Base-by-base conservation (phyloP, 2,888 invertebrate genomes). In the Hydraecia micacea region DNA sequence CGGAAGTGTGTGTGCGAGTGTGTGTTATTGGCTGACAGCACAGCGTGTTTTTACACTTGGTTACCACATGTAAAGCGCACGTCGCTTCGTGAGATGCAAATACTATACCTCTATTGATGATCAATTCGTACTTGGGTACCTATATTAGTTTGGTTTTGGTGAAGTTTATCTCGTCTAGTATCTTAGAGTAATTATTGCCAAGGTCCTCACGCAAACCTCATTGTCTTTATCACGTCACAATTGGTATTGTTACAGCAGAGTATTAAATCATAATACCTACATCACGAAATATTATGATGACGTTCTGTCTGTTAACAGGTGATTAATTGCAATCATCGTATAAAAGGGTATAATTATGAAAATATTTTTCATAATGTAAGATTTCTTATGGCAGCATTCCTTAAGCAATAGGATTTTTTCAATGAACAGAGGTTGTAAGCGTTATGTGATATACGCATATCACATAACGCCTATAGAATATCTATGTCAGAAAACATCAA, bases 201-300 rank as follows among this genome's bases (percentile, higher is more conserved):
- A 69, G 73, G 63, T 73, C 58, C 49, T 79, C 80, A 79, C 58
- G 58, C 68, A 63, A 46, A 32, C 25, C n/a, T 66, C 39, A 81
- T 73, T 70, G 32, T 70, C 42, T 46, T 21, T 18, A 49, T 72
- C 63, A 55, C 28, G 25, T 73, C 62, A 80, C 74, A 49, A 82
- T 85, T 72, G 49, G 36, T 60, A 65, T 72, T 68, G 49, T 72
- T 68, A 52, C 42, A 58, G 73, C 62, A 63, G 21, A 63, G 36
- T 62, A 46, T 78, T 81, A 78, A 52, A 80, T 52, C n/a, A 77
- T 77, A 52, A 62, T 81, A 36, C 13, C 13, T 66, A 36, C n/a
- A 63, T 79, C 80, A 84, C 72, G 73, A 68, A 72, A 79, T 42
- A 49, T 84, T 66, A 49, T 68, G 49, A 79, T 25, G 70, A 46